Evolutionary conservation across 1,140 invertebrate species (phyloP), one percentile per base, ranked within the genome.

Genomic region (Nephila pilipes): DNA sequence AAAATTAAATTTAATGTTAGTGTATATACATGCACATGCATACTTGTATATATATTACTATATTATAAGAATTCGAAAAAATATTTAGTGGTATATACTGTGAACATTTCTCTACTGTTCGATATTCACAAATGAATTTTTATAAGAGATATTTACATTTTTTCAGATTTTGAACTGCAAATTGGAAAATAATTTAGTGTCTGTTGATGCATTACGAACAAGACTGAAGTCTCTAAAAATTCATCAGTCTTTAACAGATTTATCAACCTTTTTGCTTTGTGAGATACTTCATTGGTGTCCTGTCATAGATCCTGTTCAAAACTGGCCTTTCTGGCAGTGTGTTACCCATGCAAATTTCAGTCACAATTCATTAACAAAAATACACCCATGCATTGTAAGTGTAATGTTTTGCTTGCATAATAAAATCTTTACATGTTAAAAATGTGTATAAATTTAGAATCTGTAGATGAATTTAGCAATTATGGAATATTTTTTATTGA

Each of bases 181-280:
- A 16, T 54, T 93, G 38, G 25, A 85, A 18, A 63, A 79, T 2
- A 80, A 63, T n/a, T 60, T 93, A 16, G 60, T 25, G 2, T 83
- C 38, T 32, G 69, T 80, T 63, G 83, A 90, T 25, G 36, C 63
- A 10, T 75, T 93, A 80, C 57, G 93, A 16, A 32, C 32, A 85
- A 54, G 38, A 22, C 36, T 93, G 38, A 94, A 69, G 18, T 54
- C 87, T n/a, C 20, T 92, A 18, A 94, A n/a, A 32, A 38, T 87
- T 81, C 38, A 89, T 16, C 60, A 63, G 55, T 90, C 85, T 25
- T 80, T 94, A 63, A 25, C 95, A 63, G 96, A 96, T 80, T 96
- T 97, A 55, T 96, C 97, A 94, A 97, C 98, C 94, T 95, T 98
- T 57, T 95, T 98, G 20, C 96, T 98, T 94, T 98, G 97, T 95